Base-by-base conservation (phyloP, 2,888 invertebrate species). In the Netelia fuscicornis region DNA sequence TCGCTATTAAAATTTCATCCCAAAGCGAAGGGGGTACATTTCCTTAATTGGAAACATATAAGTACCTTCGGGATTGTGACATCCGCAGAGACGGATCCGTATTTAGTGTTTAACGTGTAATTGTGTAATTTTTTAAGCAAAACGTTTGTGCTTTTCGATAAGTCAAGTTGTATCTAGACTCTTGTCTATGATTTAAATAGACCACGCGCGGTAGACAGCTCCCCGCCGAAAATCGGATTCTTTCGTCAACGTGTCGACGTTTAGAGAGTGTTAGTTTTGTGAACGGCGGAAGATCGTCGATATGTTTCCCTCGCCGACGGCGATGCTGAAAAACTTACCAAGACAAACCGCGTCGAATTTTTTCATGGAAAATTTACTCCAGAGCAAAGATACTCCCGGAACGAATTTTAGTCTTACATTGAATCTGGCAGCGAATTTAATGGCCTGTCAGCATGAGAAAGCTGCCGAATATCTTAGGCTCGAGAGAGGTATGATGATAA, bases 291-390 rank as follows among this genome's bases (percentile, higher is more conserved):
- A 52, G 70, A 64, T n/a, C 58, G 13, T 76, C 75, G 78, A 82
- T 52, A 93, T 93, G 93, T 92, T 93, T 89, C 93, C 93, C 85
- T 90, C 93, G 76, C 91, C 93, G 87, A 93, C 93, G 88, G 92
- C 93, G 89, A 94, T 93, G 93, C 90, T 93, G 89, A 93, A 93
- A 88, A 93, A 93, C 88, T 88, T 93, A 88, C 93, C 93, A 86
- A 93, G 93, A 87, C 92, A 92, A 87, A 91, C 95, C 6, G 94
- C 95, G 42, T 96, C 96, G 0, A 95, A 95, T 0, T 96, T 96
- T 89, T 89, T 96, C 75, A 95, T 96, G 86, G 96, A 96, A 91
- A 96, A 96, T 87, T 95, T 96, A 23, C 91, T 96, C 76, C 95
- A 95, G 85, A 95, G 95, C 88, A 95, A 95, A 88, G 95, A 95